phyloP scores from a whole-genome alignment of 2,797 vertebrate species.

The Periophthalmus magnuspinnatus region DNA sequence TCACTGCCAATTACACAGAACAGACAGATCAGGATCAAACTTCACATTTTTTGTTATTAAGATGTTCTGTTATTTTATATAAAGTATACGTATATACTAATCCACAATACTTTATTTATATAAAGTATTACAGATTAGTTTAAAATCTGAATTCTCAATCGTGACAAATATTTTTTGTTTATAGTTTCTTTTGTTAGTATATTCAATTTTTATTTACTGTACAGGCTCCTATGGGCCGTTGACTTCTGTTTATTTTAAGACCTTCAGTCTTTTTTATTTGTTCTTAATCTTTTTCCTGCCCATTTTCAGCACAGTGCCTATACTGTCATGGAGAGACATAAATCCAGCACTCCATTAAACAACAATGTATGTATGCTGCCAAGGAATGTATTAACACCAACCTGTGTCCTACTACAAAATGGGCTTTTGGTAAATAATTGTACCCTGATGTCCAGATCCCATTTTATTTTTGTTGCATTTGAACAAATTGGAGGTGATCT shows the following conservation, averaged over 20 bases:
- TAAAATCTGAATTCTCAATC: slow-evolving; percentile 53
- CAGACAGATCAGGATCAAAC: slow-evolving; percentile 58
- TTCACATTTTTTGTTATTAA: slow-evolving; percentile 47
- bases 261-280: slow-evolving; percentile 29
- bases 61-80: slow-evolving; percentile 49
- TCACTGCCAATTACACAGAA: slow-evolving; percentile 67
- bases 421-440: slow-evolving; percentile 21
- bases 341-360: slow-evolving; percentile 61
- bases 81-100: neutral
- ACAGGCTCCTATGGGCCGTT: slow-evolving; percentile 34
- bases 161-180: slow-evolving; percentile 35
- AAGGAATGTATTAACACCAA: slow-evolving; percentile 53
- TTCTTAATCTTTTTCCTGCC: slow-evolving; percentile 35
- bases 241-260: slow-evolving; percentile 34
- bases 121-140: slow-evolving; percentile 26
- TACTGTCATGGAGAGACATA: slow-evolving; percentile 51
- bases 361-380: slow-evolving; percentile 52
- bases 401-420: slow-evolving; percentile 52
- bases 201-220: slow-evolving; percentile 42
- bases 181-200: slow-evolving; percentile 33
- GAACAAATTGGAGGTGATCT: slow-evolving; percentile 34
- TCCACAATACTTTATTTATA: slow-evolving; percentile 7
- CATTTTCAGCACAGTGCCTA: slow-evolving; percentile 71
- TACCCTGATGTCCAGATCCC: slow-evolving; percentile 23
- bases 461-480: slow-evolving; percentile 44